Conservation (phyloP, 2,888 invertebrate species). For the Melieria crassipennis region DNA sequence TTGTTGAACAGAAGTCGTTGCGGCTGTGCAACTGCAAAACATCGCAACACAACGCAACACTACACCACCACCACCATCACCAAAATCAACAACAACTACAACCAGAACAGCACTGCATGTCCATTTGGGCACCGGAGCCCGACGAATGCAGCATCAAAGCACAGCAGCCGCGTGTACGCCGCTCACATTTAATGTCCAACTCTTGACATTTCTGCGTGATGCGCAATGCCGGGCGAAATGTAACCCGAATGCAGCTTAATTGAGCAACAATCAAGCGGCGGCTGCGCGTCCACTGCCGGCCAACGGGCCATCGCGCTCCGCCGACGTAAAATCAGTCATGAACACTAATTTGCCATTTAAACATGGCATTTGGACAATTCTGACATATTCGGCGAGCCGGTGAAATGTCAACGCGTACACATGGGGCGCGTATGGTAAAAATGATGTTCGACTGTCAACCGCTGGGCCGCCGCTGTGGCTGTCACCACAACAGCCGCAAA, state of each 20-base stretch:
- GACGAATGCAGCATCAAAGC: slow-evolving; percentile 5
- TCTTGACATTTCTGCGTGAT: slow-evolving; percentile 22
- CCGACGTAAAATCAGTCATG: slow-evolving; percentile 57
- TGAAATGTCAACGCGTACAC: slow-evolving; percentile 42
- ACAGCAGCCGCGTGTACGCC: background rate
- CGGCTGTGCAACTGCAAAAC: background rate
- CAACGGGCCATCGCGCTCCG: background rate
- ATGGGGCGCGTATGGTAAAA: slow-evolving; percentile 38
- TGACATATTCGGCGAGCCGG: slow-evolving; percentile 56
- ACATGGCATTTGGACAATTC: slow-evolving; percentile 65
- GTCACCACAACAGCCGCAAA: slow-evolving; percentile 30
- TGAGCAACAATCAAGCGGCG: slow-evolving; percentile 47
- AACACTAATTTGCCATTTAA: slow-evolving; percentile 65
- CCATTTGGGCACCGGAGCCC: no score
- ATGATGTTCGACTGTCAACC: slow-evolving; percentile 1
- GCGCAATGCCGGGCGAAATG: background rate
- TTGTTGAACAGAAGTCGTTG: slow-evolving; percentile 12
- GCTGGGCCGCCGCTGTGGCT: slow-evolving; percentile 35
- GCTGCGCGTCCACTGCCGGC: slow-evolving; percentile 1
- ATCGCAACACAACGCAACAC: no score
- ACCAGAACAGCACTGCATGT: no score
- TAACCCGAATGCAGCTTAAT: slow-evolving; percentile 52
- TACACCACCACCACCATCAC: no score
- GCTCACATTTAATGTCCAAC: slow-evolving; percentile 20
- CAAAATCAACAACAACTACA: no score